A percentile compares a stretch with the other conserved stretches of the same genome.
Evolutionary conservation across 2,113 vertebrate genomes (phyloP).

Genomic region (Microcebus jonahi): DNA sequence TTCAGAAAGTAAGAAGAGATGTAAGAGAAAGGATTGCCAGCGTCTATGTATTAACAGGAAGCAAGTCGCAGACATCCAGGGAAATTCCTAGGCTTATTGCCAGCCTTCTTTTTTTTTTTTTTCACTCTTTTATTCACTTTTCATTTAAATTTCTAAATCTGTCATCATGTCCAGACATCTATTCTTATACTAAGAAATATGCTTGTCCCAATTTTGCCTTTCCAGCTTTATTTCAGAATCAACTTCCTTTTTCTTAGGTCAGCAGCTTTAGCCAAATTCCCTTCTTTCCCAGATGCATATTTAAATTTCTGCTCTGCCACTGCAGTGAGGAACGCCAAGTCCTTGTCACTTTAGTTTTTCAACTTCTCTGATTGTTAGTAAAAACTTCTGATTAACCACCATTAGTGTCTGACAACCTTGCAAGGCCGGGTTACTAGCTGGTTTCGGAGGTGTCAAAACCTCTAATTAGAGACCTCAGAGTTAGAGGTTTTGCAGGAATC

Average conservation of each 20-base stretch:
- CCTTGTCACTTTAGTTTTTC: background rate
- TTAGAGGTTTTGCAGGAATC: background rate
- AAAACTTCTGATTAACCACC: background rate
- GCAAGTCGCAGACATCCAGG: slow-evolving; percentile 46
- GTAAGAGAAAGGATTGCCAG: slow-evolving; percentile 47
- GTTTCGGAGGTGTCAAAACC: background rate
- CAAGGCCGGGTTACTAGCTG: background rate
- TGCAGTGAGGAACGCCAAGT: background rate
- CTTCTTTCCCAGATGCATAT: background rate
- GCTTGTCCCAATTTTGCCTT: background rate
- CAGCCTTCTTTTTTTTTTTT: background rate
- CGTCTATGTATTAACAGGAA: slow-evolving; percentile 62
- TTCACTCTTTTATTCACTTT: slow-evolving; percentile 51
- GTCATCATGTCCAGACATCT: slow-evolving; percentile 49
- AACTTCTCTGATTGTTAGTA: background rate
- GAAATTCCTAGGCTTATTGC: slow-evolving; percentile 38
- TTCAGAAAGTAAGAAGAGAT: slow-evolving; percentile 67
- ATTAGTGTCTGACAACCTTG: background rate
- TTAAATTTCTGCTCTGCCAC: background rate
- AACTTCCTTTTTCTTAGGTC: slow-evolving; percentile 27
- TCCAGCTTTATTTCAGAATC: slow-evolving; percentile 40
- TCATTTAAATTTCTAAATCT: slow-evolving; percentile 71
- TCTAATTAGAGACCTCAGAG: background rate
- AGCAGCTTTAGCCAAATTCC: background rate
- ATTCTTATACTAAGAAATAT: slow-evolving; percentile 23